Base-by-base conservation (phyloP, 2,113 vertebrate genomes). In the Toxotes jaculatrix region DNA sequence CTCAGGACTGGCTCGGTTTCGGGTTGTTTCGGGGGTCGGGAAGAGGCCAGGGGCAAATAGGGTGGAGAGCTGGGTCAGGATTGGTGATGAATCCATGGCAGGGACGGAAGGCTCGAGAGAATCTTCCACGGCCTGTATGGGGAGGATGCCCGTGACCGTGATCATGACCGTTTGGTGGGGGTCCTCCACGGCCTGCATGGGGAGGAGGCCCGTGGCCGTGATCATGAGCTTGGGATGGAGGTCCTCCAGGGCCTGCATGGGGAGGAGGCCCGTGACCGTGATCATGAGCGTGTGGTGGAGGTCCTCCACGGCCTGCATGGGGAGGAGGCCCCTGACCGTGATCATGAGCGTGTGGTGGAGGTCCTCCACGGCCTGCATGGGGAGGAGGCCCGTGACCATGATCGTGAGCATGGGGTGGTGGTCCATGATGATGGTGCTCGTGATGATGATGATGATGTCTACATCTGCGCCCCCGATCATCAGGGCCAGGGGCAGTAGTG, bases 1-100 rank as follows among this genome's bases (percentile, higher is more conserved):
- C 23, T 74, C 19, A 74, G 36, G 8, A 34, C 19, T 27, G 2
- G 0, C 5, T 34, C 1, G 8, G 23, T 32, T 6, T 53, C 21
- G 61, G 61, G 2, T 5, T 2, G 5, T 2, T 8, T 5, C 3
- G 14, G 4, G 1, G 19, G 43, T 47, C 21, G 68, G n/a, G 34
- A 34, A 0, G 23, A 72, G 61, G 45, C 67, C 55, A 68, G 47
- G 74, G 61, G 74, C 79, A 86, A 51, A 86, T 82, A 4, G 67
- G 79, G 34, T 82, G 79, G 38, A 86, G 3, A 34, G 16, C 47
- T 67, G 32, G 56, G 7, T 74, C n/a, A 1, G 0, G 2, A 5
- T 53, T 4, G 11, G 16, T 12, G n/a, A 40, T 12, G 1, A 7
- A 0, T 65, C 12, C 9, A 14, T 32, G 43, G 55, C 60, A 76